phyloP scores from a whole-genome alignment of 1,140 invertebrate genomes.

The Caenorhabditis brenneri region DNA sequence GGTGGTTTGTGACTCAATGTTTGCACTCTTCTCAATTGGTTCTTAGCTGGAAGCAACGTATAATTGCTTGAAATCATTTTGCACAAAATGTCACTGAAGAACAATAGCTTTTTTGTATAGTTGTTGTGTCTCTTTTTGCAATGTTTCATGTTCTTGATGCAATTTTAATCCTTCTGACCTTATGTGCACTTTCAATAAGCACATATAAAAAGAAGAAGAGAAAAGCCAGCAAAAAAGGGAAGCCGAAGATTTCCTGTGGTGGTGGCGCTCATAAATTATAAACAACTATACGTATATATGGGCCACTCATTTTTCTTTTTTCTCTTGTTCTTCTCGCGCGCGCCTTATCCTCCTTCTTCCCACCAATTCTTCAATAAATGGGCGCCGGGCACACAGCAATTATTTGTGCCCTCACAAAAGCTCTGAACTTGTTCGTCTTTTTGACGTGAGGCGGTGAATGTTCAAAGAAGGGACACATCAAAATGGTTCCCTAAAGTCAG shows the following conservation, averaged over 20 bases:
- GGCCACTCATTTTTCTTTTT: constrained; percentile 33
- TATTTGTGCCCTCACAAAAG: constrained; percentile 16
- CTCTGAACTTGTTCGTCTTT: constrained; percentile 10
- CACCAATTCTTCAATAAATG: background rate
- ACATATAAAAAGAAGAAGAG: background rate
- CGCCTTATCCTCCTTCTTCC: background rate
- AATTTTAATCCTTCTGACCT: too few species aligned
- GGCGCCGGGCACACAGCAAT: constrained; percentile 27
- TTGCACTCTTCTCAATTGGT: constrained; percentile 35
- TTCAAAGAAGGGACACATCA: constrained; percentile 19
- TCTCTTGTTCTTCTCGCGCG: background rate
- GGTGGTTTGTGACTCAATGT: constrained; percentile 24
- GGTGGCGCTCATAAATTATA: constrained; percentile 32
- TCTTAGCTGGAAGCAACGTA: constrained; percentile 16
- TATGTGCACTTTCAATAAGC: constrained; percentile 18
- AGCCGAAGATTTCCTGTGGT: background rate
- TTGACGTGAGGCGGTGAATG: constrained; percentile 24
- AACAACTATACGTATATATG: constrained; percentile 41
- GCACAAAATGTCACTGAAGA: background rate
- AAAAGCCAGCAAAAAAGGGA: background rate
- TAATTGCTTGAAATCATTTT: constrained; percentile 24
- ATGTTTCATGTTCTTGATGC: background rate
- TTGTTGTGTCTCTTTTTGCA: background rate
- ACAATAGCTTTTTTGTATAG: background rate
- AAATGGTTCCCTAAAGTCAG: constrained; percentile 32